phyloP scores from a whole-genome alignment of 1,140 invertebrate species.

The Wiebesia pumilae region DNA sequence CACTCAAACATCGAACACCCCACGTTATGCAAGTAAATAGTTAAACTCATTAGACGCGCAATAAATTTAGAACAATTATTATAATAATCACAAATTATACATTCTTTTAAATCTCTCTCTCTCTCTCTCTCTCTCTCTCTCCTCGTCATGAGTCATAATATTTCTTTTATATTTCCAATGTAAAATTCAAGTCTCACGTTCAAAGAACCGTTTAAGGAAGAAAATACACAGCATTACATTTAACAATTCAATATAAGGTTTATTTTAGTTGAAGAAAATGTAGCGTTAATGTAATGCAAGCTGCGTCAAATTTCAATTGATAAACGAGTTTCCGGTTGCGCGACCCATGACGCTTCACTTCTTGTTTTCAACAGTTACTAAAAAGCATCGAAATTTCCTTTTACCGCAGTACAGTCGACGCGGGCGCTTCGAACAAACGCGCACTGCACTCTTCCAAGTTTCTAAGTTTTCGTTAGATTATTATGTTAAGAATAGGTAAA shows the following conservation, averaged over 20 bases:
- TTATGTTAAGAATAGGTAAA: background rate
- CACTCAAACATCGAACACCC: background rate
- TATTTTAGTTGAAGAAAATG: background rate
- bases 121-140: too few relatives aligned
- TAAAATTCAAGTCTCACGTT: too few relatives aligned
- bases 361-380: background rate
- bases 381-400: constrained; percentile 15
- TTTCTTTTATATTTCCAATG: too few relatives aligned
- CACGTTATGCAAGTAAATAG: background rate
- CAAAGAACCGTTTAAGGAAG: background rate
- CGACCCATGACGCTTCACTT: constrained; percentile 14
- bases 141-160: too few relatives aligned
- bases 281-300: background rate
- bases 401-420: background rate
- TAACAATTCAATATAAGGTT: background rate
- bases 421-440: background rate
- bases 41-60: background rate
- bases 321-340: constrained; percentile 5
- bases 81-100: too few relatives aligned
- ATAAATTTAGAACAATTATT: background rate
- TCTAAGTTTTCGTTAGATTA: background rate
- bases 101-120: too few relatives aligned
- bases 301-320: background rate
- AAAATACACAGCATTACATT: background rate
- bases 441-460: background rate